phyloP scores from a whole-genome alignment of 2,797 vertebrate species.

The Carcharodon carcharias region DNA sequence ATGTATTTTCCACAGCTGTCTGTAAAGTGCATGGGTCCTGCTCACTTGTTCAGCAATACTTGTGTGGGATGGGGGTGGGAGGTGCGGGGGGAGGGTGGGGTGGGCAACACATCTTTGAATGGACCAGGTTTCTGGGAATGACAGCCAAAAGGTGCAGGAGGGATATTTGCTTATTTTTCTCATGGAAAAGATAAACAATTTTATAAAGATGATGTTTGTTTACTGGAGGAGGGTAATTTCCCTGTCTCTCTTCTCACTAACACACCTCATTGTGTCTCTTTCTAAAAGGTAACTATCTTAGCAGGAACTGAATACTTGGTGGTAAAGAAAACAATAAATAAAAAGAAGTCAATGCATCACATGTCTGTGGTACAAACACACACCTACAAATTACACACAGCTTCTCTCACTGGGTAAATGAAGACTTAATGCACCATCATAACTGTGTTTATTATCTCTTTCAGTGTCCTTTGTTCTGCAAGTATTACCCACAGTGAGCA shows the following conservation, averaged over 20 bases:
- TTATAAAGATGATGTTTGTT: conserved; percentile 28
- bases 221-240: neutral
- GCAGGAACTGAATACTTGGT: conserved; percentile 20
- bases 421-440: neutral
- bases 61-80: too few species aligned
- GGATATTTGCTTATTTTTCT: conserved; percentile 18
- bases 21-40: neutral
- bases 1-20: neutral
- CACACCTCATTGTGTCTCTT: neutral
- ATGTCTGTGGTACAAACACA: neutral
- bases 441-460: conserved; percentile 23
- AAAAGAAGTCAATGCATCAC: neutral
- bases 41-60: neutral
- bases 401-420: neutral
- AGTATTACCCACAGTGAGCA: neutral
- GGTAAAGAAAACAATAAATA: neutral
- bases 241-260: neutral
- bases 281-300: neutral
- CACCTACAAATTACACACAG: conserved; percentile 28
- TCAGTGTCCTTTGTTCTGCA: neutral
- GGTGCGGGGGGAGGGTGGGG: neutral
- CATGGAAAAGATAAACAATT: neutral
- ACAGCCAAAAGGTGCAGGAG: neutral
- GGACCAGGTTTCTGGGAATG: neutral
- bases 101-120: neutral